These are phyloP conservation scores for Dromaius novaehollandiae DNA, from an alignment of 2,113 vertebrate species.

Conservation along the genomic window DNA sequence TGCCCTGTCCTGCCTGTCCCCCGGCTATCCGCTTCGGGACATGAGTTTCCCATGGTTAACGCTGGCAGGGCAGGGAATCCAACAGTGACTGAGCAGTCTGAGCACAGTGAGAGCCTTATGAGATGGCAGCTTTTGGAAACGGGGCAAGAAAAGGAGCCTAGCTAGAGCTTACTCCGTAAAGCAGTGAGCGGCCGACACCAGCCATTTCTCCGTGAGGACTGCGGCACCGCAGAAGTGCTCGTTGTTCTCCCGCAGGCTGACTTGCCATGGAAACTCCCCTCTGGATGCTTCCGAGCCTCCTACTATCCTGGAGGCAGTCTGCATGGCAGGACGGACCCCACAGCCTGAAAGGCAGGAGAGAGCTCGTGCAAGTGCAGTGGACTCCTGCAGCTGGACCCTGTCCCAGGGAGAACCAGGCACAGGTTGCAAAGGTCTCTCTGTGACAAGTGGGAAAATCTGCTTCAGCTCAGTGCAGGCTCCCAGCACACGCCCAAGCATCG, in stretches of 20 bases:
- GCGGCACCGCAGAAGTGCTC: constrained; percentile 91
- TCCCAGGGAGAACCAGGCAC: not conserved
- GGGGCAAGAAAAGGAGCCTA: fast-evolving
- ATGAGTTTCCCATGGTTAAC: not conserved
- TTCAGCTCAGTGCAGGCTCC: not conserved
- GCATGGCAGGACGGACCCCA: constrained; percentile 83
- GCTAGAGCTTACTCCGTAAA: constrained; percentile 83
- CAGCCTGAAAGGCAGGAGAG: constrained; percentile 78
- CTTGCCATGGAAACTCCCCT: constrained; percentile 96
- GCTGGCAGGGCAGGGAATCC: not conserved
- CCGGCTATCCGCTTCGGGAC: not conserved
- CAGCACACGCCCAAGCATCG: not conserved
- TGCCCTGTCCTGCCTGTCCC: not conserved
- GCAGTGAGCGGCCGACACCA: constrained; percentile 95
- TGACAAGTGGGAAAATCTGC: not conserved
- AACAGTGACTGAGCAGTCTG: fast-evolving
- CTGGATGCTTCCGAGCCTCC: constrained; percentile 84
- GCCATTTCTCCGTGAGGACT: constrained; percentile 82
- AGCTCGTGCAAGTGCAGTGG: not conserved
- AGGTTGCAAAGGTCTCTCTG: fast-evolving
- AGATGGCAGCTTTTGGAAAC: fast-evolving
- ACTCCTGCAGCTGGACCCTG: not conserved
- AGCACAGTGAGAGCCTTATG: not conserved
- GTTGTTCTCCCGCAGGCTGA: constrained; percentile 84
- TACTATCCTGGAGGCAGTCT: constrained; percentile 82